Conservation (phyloP, 2,797 vertebrate species). For the Alcedo quadribrachys region DNA sequence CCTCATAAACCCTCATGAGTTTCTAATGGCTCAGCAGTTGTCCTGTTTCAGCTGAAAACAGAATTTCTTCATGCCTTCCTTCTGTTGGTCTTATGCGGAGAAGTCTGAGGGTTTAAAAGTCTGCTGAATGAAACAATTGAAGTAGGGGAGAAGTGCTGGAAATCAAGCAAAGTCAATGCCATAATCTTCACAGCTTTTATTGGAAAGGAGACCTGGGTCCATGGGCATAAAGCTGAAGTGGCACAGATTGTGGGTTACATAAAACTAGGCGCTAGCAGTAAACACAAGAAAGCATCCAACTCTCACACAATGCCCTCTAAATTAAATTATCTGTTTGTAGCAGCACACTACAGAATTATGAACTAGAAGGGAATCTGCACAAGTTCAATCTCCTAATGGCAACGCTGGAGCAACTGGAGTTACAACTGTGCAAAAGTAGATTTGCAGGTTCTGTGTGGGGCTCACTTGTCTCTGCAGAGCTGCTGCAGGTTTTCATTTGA, state of each 20-base stretch:
- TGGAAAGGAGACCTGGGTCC: neutral
- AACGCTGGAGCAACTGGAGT: neutral
- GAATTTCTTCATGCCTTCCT: neutral
- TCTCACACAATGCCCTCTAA: neutral
- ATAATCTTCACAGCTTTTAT: neutral
- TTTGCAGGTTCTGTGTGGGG: neutral
- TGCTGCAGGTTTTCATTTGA: rapidly evolving
- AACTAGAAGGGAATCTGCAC: neutral
- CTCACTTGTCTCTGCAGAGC: neutral
- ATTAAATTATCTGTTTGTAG: neutral
- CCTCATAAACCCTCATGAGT: neutral
- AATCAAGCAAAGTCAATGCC: neutral
- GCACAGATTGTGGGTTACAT: neutral
- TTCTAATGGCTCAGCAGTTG: slow-evolving; percentile 2
- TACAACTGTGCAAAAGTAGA: neutral
- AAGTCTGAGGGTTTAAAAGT: neutral
- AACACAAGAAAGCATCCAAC: neutral
- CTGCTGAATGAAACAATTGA: neutral
- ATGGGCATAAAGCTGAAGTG: neutral
- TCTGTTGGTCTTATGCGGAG: neutral
- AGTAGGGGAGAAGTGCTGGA: neutral
- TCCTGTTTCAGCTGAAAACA: neutral
- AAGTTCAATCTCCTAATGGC: neutral
- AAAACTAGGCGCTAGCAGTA: neutral
- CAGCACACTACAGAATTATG: neutral